Evolutionary conservation across 2,888 invertebrate species (phyloP).

Genomic region (Eupithecia subfuscata): DNA sequence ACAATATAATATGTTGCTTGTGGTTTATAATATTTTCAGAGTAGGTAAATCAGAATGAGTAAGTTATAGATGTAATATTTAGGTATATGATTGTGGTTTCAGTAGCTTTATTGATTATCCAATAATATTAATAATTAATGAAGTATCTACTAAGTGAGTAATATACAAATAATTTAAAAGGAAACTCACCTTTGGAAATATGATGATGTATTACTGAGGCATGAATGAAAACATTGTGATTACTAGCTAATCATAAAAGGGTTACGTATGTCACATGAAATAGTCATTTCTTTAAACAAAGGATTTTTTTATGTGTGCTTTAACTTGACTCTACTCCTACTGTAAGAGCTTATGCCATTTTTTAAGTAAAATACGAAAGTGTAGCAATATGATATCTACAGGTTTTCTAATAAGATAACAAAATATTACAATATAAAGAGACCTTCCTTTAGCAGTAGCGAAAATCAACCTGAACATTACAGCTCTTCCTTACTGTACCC

Average conservation of each 20-base stretch:
- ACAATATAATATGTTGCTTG: no score
- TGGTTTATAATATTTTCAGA: no score
- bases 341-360: background rate
- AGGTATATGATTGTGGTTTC: background rate
- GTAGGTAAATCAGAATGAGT: background rate
- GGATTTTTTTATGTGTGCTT: background rate
- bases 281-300: background rate
- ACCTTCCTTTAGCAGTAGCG: background rate
- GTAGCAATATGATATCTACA: background rate
- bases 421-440: background rate
- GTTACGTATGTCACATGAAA: background rate
- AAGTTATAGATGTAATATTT: background rate
- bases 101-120: background rate
- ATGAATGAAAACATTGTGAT: conserved; percentile 41
- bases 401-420: background rate
- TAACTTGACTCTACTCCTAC: background rate
- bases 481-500: no score
- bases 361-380: no score
- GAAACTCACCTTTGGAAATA: conserved; percentile 39
- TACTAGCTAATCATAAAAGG: conserved; percentile 18
- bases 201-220: conserved; percentile 42
- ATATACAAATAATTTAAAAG: background rate
- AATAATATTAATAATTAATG: background rate
- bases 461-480: background rate
- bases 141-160: background rate